These are phyloP conservation scores for Drosophila lini DNA, from an alignment of 1,140 invertebrate genomes.

Conservation along the genomic window DNA sequence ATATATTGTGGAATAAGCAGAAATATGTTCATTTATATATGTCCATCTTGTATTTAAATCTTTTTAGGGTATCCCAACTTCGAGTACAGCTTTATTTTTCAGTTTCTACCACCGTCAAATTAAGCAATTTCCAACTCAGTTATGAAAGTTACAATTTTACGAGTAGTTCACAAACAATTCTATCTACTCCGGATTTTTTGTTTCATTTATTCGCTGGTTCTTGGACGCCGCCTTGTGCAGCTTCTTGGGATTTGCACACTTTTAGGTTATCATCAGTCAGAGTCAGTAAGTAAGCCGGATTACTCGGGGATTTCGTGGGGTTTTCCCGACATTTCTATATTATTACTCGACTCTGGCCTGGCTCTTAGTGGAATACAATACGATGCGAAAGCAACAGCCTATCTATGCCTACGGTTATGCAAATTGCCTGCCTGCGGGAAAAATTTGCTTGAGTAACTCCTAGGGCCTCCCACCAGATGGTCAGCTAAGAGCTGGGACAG, in stretches of 20 bases:
- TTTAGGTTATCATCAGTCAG: conserved; percentile 72
- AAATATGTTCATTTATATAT: too few relatives aligned
- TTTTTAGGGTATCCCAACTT: neutral
- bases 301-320: conserved; percentile 72
- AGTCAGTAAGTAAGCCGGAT: conserved; percentile 68
- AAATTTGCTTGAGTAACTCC: conserved; percentile 19
- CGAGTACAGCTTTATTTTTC: neutral
- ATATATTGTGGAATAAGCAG: too few relatives aligned
- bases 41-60: neutral
- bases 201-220: conserved; percentile 22
- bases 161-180: conserved; percentile 69
- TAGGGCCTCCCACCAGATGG: conserved; percentile 37
- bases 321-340: conserved; percentile 62
- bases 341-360: conserved; percentile 19
- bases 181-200: conserved; percentile 24
- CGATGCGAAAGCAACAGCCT: conserved; percentile 39
- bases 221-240: conserved; percentile 5
- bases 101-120: conserved; percentile 33
- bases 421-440: conserved; percentile 54
- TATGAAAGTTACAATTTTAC: conserved; percentile 45
- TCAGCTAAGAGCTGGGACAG: conserved; percentile 42
- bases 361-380: conserved; percentile 32
- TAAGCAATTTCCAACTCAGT: conserved; percentile 49
- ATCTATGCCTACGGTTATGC: conserved; percentile 59
- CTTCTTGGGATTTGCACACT: conserved; percentile 73